Conservation (phyloP, 2,888 invertebrate genomes). For the Tribolium freemani region DNA sequence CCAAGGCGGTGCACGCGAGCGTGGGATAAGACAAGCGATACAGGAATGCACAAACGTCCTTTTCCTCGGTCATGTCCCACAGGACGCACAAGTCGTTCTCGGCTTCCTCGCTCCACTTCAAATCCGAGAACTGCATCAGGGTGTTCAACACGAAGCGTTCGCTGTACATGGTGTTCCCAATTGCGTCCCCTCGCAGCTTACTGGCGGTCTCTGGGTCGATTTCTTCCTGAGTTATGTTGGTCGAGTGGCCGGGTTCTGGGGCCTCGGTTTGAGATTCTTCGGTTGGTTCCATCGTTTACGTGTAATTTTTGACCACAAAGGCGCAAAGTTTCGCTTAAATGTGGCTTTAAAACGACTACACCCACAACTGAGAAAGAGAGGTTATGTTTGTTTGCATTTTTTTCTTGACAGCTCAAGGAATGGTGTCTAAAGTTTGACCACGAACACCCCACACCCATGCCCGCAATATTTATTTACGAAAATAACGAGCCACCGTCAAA, state of each 20-base stretch:
- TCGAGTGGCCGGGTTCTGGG: background rate
- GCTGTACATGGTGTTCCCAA: constrained; percentile 86
- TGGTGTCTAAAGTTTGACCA: too few species aligned
- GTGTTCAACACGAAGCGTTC: constrained; percentile 81
- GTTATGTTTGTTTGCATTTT: background rate
- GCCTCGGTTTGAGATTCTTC: background rate
- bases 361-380: too few species aligned
- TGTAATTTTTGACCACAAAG: too few species aligned
- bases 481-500: too few species aligned
- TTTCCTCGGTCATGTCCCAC: constrained; percentile 89
- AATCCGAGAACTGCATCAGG: constrained; percentile 74
- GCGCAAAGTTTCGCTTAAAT: too few species aligned
- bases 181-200: constrained; percentile 79
- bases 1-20: constrained; percentile 73
- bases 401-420: too few species aligned
- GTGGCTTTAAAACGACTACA: too few species aligned
- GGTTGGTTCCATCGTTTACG: background rate
- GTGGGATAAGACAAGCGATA: constrained; percentile 78
- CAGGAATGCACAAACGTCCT: constrained; percentile 80
- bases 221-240: constrained; percentile 48
- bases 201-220: constrained; percentile 66
- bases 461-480: too few species aligned
- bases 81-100: constrained; percentile 83
- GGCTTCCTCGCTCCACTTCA: constrained; percentile 73
- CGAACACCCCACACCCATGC: too few species aligned